A percentile compares a stretch with the other conserved stretches of the same genome.
phyloP scores from a whole-genome alignment of 2,113 vertebrate species.

The Corvus moneduloides region DNA sequence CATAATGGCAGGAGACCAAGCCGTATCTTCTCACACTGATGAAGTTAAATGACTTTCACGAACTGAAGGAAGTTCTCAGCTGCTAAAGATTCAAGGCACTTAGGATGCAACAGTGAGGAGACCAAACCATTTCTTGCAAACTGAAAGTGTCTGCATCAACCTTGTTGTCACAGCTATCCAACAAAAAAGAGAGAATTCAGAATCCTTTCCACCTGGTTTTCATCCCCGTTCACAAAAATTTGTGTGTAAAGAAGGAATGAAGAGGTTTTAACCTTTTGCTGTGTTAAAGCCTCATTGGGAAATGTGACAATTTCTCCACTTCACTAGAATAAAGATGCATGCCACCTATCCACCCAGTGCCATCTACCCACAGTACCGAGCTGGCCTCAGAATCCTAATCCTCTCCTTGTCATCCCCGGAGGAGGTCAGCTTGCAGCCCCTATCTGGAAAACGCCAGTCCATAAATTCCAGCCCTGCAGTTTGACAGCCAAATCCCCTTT shows the following conservation, averaged over 20 bases:
- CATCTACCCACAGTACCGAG: rapidly evolving
- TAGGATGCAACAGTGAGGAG: not conserved
- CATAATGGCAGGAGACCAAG: rapidly evolving
- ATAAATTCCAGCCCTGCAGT: not conserved
- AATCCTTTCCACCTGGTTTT: not conserved
- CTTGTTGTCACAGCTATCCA: not conserved
- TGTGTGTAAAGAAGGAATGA: not conserved
- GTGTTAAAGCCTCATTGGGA: not conserved
- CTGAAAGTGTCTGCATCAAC: not conserved
- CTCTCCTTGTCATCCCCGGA: rapidly evolving
- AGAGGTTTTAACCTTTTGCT: not conserved
- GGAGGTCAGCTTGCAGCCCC: not conserved
- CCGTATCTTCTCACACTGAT: not conserved
- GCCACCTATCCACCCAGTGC: not conserved
- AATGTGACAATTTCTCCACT: not conserved
- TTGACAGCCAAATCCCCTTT: not conserved
- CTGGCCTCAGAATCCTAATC: not conserved
- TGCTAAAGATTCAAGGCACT: not conserved
- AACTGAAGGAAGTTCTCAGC: not conserved
- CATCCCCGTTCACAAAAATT: not conserved
- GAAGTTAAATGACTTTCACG: not conserved
- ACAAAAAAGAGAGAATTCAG: not conserved
- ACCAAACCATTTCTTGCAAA: not conserved
- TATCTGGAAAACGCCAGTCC: not conserved
- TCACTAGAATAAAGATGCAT: not conserved